Conservation (phyloP, 2,113 vertebrate species). For the Dromaius novaehollandiae region DNA sequence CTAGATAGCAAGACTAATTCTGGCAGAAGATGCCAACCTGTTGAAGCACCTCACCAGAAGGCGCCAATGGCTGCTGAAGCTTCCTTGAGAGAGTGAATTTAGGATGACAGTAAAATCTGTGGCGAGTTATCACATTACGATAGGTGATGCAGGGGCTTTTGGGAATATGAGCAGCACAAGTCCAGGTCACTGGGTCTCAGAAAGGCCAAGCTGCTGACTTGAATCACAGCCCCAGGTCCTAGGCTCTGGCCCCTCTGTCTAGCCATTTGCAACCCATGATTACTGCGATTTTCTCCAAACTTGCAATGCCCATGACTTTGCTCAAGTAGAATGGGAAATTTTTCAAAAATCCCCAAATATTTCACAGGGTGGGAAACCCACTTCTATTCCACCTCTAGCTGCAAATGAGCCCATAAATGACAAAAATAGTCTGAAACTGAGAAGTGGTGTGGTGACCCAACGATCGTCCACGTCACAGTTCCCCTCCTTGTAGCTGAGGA, state of each 20-base stretch:
- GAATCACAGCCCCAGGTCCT: background rate
- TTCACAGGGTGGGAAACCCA: background rate
- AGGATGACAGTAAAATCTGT: background rate
- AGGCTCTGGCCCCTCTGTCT: fast-evolving
- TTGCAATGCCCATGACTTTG: background rate
- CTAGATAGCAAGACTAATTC: too few species aligned
- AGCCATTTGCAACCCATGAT: background rate
- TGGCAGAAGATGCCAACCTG: too few species aligned
- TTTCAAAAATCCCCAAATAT: background rate
- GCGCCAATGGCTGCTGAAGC: too few species aligned
- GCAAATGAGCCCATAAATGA: background rate
- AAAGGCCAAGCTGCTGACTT: background rate
- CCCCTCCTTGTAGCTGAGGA: background rate
- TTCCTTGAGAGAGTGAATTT: too few species aligned
- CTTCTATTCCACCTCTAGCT: fast-evolving
- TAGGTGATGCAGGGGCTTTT: background rate
- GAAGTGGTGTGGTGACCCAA: fast-evolving
- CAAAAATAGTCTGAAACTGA: background rate
- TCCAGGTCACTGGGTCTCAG: background rate
- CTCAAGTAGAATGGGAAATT: background rate
- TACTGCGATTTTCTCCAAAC: background rate
- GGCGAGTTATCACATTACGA: background rate
- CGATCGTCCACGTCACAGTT: background rate
- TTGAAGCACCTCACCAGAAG: too few species aligned
- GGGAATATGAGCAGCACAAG: background rate